Base-by-base conservation (phyloP, 2,113 vertebrate genomes). In the Rana temporaria region DNA sequence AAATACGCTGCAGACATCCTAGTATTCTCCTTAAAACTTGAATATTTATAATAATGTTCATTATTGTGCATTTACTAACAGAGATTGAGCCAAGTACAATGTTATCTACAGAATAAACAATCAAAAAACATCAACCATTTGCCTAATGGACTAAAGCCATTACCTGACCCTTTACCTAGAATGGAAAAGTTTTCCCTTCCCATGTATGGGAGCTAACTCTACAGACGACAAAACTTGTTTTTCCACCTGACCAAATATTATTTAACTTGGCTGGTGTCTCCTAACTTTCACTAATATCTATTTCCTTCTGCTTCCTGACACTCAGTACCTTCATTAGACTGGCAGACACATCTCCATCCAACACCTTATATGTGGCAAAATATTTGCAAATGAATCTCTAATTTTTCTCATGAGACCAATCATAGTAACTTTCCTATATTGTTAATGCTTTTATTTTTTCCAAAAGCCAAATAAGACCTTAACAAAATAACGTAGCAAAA, bases 301-400 rank as follows among this genome's bases (percentile, higher is more conserved):
- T 82, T 74, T 85, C 85, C 71, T 79, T 69, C 84, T 81, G 85
- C 64, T 26, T 82, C 87, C 57, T 86, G 70, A 87, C 48, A 75
- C 42, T 18, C 18, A 16, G 32, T 79, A 12, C 19, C 68, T 74
- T 22, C 62, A 74, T 24, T 74, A 18, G 42, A 73, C n/a, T 70
- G 65, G 59, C 4, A 68, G 19, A 59, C 30, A 34, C 22, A 70
- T 34, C 55, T 79, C 66, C 24, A 59, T n/a, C 32, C 66, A 56
- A 69, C 32, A 59, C 24, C 78, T 57, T 56, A 79, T 19, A 70
- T 60, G 22, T 68, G 67, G 18, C 5, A 74, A 60, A 48, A 60
- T n/a, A n/a, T 59, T 59, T 59, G 42, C 12, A 48, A 8, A 48
- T 48, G 1, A 12, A 48, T 48, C 42, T 11, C 42, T 48, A 48